These are phyloP conservation scores for Philereme transversata DNA, from an alignment of 2,888 invertebrate genomes.

Conservation along the genomic window DNA sequence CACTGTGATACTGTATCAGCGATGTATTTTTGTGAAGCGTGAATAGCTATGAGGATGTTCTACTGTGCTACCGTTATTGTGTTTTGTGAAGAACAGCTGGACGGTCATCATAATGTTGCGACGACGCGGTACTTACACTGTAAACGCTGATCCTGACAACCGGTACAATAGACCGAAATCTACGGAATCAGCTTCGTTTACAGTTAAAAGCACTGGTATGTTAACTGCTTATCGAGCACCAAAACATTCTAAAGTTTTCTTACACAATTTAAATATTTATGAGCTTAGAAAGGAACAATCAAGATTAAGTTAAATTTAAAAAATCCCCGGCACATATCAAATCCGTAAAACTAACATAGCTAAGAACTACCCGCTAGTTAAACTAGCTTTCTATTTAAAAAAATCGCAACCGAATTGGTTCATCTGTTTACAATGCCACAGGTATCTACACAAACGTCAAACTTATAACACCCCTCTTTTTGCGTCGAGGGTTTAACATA, in stretches of 20 bases:
- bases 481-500: too few species aligned
- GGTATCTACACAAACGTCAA: too few species aligned
- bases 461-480: too few species aligned
- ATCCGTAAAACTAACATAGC: too few species aligned
- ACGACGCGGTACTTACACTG: constrained; percentile 75
- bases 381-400: too few species aligned
- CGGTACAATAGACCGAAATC: constrained; percentile 55
- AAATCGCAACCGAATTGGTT: not conserved
- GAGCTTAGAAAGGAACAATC: too few species aligned
- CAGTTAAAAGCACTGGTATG: constrained; percentile 64
- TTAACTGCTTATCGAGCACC: constrained; percentile 6
- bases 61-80: constrained; percentile 25
- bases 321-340: too few species aligned
- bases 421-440: constrained; percentile 4
- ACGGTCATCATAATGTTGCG: constrained; percentile 66
- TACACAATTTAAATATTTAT: too few species aligned
- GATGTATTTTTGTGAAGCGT: constrained; percentile 28
- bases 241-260: too few species aligned
- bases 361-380: too few species aligned
- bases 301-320: too few species aligned
- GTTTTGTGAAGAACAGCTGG: constrained; percentile 38
- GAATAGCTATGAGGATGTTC: constrained; percentile 37
- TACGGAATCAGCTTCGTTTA: constrained; percentile 48
- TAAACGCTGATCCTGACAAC: constrained; percentile 65
- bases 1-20: constrained; percentile 31